Evolutionary conservation across 2,888 invertebrate genomes (phyloP).

Genomic region (Acrobasis consociella): DNA sequence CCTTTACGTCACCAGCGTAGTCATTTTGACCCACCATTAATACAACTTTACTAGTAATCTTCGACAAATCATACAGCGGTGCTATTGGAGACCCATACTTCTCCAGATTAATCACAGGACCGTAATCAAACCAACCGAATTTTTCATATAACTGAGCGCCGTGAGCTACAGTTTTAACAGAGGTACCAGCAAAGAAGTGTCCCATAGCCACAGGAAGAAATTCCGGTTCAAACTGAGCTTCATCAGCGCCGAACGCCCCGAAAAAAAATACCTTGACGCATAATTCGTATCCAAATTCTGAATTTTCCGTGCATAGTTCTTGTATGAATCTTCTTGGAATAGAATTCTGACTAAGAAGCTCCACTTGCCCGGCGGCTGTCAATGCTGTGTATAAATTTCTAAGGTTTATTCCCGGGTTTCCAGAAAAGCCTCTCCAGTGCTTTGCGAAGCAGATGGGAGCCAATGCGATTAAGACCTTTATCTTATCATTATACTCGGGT

Average conservation of each 20-base stretch:
- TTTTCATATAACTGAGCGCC: neutral
- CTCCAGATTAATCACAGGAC: neutral
- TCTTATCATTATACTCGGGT: constrained; percentile 2
- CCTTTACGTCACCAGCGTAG: neutral
- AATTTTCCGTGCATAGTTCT: neutral
- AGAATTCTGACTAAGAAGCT: neutral
- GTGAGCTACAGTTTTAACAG: neutral
- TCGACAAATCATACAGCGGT: neutral
- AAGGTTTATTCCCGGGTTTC: neutral
- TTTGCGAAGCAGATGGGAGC: neutral
- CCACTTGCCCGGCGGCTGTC: neutral
- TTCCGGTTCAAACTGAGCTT: neutral
- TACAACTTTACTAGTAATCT: neutral
- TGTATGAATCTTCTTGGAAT: neutral
- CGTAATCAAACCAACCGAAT: neutral
- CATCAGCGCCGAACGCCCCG: neutral
- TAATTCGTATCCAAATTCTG: neutral
- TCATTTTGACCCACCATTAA: neutral
- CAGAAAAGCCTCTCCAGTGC: neutral
- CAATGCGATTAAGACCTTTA: neutral
- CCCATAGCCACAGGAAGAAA: neutral
- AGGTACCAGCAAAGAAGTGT: neutral
- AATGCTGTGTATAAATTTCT: neutral
- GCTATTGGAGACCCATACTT: neutral
- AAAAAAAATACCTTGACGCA: neutral